These are phyloP conservation scores for Neomorphus geoffroyi DNA, from an alignment of 2,797 vertebrate genomes.

Conservation along the genomic window DNA sequence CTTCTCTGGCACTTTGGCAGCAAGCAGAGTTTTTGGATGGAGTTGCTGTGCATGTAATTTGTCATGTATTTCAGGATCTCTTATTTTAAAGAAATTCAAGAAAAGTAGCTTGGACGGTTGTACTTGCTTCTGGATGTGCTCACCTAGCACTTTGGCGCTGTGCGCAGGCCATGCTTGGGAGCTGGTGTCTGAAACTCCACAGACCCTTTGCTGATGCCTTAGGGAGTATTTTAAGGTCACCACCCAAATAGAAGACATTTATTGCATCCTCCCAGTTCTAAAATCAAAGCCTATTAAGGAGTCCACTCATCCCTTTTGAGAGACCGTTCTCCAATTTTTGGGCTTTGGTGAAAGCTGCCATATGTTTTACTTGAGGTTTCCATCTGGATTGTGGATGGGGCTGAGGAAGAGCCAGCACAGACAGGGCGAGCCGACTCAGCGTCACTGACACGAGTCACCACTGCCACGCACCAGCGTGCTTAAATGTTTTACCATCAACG, in stretches of 20 bases:
- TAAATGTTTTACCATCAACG: neutral
- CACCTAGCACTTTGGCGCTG: too few species aligned
- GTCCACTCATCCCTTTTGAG: neutral
- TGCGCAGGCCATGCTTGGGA: too few species aligned
- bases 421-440: neutral
- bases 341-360: neutral
- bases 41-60: too few species aligned
- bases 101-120: too few species aligned
- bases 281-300: neutral
- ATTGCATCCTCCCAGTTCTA: neutral
- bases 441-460: neutral
- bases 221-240: neutral
- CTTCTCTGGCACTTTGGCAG: too few species aligned
- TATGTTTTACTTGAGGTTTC: accelerated
- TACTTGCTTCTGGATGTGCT: too few species aligned
- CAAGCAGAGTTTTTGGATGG: too few species aligned
- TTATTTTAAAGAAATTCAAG: too few species aligned
- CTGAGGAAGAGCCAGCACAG: neutral
- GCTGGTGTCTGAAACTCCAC: neutral
- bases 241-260: neutral
- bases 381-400: neutral
- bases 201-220: neutral
- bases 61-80: too few species aligned
- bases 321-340: accelerated
- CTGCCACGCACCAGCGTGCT: neutral